phyloP scores from a whole-genome alignment of 2,113 vertebrate species.

The Casuarius casuarius region DNA sequence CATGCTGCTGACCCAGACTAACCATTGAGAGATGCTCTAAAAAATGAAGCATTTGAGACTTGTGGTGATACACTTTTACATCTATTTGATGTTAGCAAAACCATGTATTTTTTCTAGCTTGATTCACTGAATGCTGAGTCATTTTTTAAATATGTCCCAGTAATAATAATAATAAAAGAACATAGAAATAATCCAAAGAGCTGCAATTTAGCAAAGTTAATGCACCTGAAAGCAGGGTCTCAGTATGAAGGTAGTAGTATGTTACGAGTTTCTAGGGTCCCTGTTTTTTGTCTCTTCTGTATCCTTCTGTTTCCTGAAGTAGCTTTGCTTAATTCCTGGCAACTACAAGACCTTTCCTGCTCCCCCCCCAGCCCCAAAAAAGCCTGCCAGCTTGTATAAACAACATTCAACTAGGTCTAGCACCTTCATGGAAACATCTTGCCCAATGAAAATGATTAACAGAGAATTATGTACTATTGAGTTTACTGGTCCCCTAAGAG shows the following conservation, averaged over 20 bases:
- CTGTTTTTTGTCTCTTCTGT: not conserved
- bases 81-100: not conserved
- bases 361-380: not conserved
- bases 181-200: not conserved
- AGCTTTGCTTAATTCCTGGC: not conserved
- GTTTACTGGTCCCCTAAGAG: not conserved
- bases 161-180: not conserved
- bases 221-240: not conserved
- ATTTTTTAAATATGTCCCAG: not conserved
- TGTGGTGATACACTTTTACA: not conserved
- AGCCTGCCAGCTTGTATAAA: not conserved
- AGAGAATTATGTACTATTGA: not conserved
- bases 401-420: not conserved
- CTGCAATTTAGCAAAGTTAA: not conserved
- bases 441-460: not conserved
- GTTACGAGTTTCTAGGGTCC: not conserved
- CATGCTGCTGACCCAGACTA: not conserved
- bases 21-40: not conserved
- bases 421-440: not conserved
- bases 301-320: not conserved
- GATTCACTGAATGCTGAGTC: not conserved
- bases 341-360: not conserved
- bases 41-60: not conserved
- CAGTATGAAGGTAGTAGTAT: fast-evolving
- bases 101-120: not conserved